Base-by-base conservation (phyloP, 53 echinoderm and acorn worm genomes). In the Luidia sarsii region DNA sequence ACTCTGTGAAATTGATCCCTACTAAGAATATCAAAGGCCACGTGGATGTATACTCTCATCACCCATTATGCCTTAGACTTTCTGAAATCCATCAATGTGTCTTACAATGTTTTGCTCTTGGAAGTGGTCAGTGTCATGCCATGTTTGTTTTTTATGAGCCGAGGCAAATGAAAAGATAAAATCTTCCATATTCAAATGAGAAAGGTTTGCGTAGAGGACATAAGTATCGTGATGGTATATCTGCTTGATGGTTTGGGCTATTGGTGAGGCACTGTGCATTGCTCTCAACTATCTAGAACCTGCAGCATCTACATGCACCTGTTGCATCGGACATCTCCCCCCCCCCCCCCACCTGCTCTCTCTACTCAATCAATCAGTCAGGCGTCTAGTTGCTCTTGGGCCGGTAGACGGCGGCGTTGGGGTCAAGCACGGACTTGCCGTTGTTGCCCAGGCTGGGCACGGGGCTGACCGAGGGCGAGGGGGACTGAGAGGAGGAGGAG, bases 331-430 rank as follows among this genome's bases (percentile, higher is more conserved):
- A n/a, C n/a, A n/a, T n/a, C n/a, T n/a, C n/a, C n/a, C n/a, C n/a
- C 11, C 4, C 6, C 8, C 16, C 37, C 16, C 0, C 11, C 19
- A 16, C 51, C 70, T 51, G 33, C 50, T 70, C 70, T 70, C 70
- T 52, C 3, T 14, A 9, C 18, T 29, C n/a, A n/a, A n/a, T n/a
- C n/a, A 7, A 3, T 22, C 28, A 7, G 15, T 13, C 16, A 29
- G 29, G 1, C 23, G 54, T 83, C 77, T 93, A 96, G 81, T 96
- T 99, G 65, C 92, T 93, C 87, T 99, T 99, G 46, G 99, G 99
- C 34, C 90, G 79, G 79, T 99, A 99, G 41, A 94, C 82, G 23
- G 99, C 93, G 46, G 99, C 99, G 33, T 99, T 99, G 18, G 97
- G 99, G 77, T 99, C 99, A 59, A 99, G 77, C 29, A 82, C 82